phyloP scores from a whole-genome alignment of 1,140 invertebrate species.

The Drosophila parvula region DNA sequence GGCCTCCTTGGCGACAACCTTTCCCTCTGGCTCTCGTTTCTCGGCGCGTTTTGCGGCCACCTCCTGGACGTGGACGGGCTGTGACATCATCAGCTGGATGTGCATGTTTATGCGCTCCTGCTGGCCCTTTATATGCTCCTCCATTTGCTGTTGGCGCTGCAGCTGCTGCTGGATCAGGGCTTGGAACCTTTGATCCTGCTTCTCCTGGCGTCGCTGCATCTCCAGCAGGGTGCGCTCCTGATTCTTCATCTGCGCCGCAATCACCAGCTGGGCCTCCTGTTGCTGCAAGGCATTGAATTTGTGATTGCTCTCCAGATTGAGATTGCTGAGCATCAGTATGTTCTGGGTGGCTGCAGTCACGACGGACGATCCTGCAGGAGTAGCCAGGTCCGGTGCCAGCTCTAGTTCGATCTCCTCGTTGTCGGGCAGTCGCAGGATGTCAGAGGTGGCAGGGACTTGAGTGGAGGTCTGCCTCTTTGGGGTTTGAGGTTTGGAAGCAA shows the following conservation, averaged over 20 bases:
- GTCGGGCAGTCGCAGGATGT: slow-evolving; percentile 44
- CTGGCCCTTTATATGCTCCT: slow-evolving; percentile 84
- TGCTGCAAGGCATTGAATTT: slow-evolving; percentile 84
- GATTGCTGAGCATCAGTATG: slow-evolving; percentile 64
- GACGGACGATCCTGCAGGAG: background rate
- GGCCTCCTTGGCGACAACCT: slow-evolving; percentile 18
- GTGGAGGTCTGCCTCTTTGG: slow-evolving; percentile 4
- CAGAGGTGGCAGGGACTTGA: slow-evolving; percentile 1
- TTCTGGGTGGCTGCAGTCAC: slow-evolving; percentile 51
- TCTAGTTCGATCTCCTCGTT: slow-evolving; percentile 35
- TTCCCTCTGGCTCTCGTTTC: slow-evolving; percentile 6
- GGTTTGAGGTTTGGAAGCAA: background rate
- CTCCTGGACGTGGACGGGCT: slow-evolving; percentile 59
- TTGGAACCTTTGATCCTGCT: slow-evolving; percentile 85
- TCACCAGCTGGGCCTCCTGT: slow-evolving; percentile 85
- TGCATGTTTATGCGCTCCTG: slow-evolving; percentile 85
- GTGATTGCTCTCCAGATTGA: slow-evolving; percentile 83
- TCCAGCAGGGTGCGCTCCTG: slow-evolving; percentile 84
- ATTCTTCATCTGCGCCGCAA: slow-evolving; percentile 85
- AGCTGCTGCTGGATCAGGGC: slow-evolving; percentile 84
- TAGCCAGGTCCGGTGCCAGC: background rate
- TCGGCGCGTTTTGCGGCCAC: background rate
- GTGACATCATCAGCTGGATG: slow-evolving; percentile 84
- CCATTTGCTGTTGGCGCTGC: slow-evolving; percentile 85
- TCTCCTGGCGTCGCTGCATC: slow-evolving; percentile 85